Conservation (phyloP, 1,140 invertebrate genomes). For the fruit fly (Drosophila melanogaster) region Release_6_plus_ISO1_MT NT_033779.5:21197001-21197500, state of each 20-base stretch:
- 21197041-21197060: constrained; percentile 58
- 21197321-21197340: background rate
- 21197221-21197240: constrained; percentile 62
- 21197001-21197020: constrained; percentile 9
- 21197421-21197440: no score
- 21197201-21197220: constrained; percentile 37
- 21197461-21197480: no score
- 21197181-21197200: constrained; percentile 46
- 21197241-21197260: constrained; percentile 64
- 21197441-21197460: no score
- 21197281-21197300: constrained; percentile 25
- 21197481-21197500: no score
- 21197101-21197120: constrained; percentile 31
- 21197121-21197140: constrained; percentile 71
- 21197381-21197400: no score
- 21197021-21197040: constrained; percentile 36
- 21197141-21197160: constrained; percentile 64
- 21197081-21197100: constrained; percentile 49
- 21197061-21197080: constrained; percentile 18
- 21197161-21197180: constrained; percentile 57
- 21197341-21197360: no score
- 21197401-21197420: no score
- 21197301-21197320: constrained; percentile 9
- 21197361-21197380: no score
- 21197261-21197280: constrained; percentile 42